A percentile compares a stretch with the other conserved stretches of the same genome.
Evolutionary conservation across 2,888 invertebrate species (phyloP).

Genomic region (Temnothorax ravouxi): DNA sequence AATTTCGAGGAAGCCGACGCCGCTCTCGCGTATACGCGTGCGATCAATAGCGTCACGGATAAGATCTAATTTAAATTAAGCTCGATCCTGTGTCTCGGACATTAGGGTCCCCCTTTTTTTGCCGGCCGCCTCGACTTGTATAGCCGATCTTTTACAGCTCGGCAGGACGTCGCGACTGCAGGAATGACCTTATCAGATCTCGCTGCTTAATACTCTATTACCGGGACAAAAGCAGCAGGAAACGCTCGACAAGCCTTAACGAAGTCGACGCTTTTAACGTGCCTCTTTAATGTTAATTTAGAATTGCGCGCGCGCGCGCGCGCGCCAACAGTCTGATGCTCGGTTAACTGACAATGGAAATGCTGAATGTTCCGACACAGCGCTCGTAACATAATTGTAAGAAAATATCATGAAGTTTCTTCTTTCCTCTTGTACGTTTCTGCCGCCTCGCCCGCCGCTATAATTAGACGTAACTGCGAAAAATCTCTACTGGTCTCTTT

Average conservation of each 20-base stretch:
- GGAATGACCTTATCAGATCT: conserved; percentile 75
- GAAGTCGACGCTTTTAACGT: conserved; percentile 72
- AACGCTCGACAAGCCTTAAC: conserved; percentile 69
- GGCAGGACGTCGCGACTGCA: conserved; percentile 51
- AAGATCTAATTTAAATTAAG: conserved; percentile 76
- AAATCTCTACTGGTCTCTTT: conserved; percentile 49
- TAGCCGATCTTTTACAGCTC: conserved; percentile 31
- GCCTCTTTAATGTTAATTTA: conserved; percentile 66
- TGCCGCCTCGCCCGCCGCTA: conserved; percentile 8
- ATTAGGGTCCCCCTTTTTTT: conserved; percentile 22
- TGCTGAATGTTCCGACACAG: conserved; percentile 33
- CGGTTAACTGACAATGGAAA: conserved; percentile 63
- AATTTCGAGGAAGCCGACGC: conserved; percentile 37
- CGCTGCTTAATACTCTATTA: conserved; percentile 78
- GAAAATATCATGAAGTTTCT: conserved; percentile 60
- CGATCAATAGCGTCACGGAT: conserved; percentile 71
- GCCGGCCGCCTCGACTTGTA: conserved; percentile 19
- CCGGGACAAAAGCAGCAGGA: conserved; percentile 74
- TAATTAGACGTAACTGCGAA: conserved; percentile 47
- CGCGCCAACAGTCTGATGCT: conserved; percentile 32
- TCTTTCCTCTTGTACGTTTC: conserved; percentile 16
- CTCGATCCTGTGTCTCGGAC: conserved; percentile 41
- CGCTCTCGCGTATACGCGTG: conserved; percentile 45
- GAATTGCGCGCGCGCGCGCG: conserved; percentile 46
- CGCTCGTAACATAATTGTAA: conserved; percentile 65